Conservation (phyloP, 1,140 invertebrate species). For the Eumaeus atala region DNA sequence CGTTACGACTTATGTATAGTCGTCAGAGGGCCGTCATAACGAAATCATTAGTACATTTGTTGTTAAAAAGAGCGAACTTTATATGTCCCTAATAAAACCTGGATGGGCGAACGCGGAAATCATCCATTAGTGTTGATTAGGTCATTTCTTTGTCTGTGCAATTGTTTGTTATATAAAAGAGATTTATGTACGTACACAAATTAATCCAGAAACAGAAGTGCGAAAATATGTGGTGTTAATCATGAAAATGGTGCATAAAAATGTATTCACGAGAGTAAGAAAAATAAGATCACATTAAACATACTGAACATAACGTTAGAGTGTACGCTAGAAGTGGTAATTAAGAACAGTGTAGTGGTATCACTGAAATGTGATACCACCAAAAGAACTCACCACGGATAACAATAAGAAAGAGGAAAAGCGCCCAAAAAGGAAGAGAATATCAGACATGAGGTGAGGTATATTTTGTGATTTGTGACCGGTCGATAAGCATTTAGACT, state of each 20-base stretch:
- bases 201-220: too few relatives aligned
- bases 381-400: constrained; percentile 47
- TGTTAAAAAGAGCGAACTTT: too few relatives aligned
- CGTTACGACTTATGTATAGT: constrained; percentile 35
- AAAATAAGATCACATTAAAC: too few relatives aligned
- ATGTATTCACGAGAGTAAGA: background rate
- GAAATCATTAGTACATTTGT: constrained; percentile 28
- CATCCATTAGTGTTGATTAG: too few relatives aligned
- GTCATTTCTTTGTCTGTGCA: too few relatives aligned
- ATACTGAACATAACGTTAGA: too few relatives aligned
- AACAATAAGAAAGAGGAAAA: constrained; percentile 45
- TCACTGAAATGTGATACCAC: constrained; percentile 70
- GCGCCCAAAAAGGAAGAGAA: constrained; percentile 56
- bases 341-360: constrained; percentile 39
- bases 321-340: background rate
- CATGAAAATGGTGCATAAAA: background rate
- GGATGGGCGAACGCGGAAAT: too few relatives aligned
- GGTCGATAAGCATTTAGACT: too few relatives aligned
- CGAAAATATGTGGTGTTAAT: too few relatives aligned
- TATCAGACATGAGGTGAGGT: constrained; percentile 63
- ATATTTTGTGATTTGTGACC: background rate
- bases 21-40: constrained; percentile 39
- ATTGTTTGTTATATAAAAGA: too few relatives aligned
- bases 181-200: too few relatives aligned
- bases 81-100: too few relatives aligned